Evolutionary conservation across 2,888 invertebrate species (phyloP), one percentile per base, ranked within the genome.

Genomic region (Sabatieria punctata): DNA sequence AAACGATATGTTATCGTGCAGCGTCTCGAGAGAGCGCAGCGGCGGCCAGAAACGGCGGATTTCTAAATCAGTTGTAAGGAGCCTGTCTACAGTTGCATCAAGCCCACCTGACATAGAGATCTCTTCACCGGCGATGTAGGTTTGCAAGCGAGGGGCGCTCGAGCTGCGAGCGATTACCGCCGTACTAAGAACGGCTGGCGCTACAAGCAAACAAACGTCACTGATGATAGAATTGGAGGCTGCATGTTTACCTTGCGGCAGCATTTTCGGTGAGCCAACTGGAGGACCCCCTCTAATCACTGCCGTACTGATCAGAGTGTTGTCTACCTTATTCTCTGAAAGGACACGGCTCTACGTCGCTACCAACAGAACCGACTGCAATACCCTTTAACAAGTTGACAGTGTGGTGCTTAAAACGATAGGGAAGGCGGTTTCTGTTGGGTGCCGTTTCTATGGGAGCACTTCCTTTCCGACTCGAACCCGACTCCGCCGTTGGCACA

Each of bases 1-100:
- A 62, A 91, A 73, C 43, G 89, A 91, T 55, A 95, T 73, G 41
- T 89, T 85, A 71, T 97, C 95, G 75, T 97, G 95, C 50, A 97
- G 73, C 3, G 95, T 97, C 73, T 97, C 95, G 67, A 97, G 71
- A 1, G 93, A 91, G 27, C 93, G 79, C 58, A 97, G 85, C 1
- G 89, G 83, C 24, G 95, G 95, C 54, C 91, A 89, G 48, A 63
- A 63, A 4, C 60, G 85, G 18, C 57, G 54, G 46, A 62, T 61
- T 47, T 61, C 61, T 59, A 51, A 33, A 53, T 84, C 69, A 8
- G 15, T 30, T 30, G 30, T 13, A 37, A 6, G 19, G 11, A 15
- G 15, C 8, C 30, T 8, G 8, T 30, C 30, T 15, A 15, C 15
- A 11, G 30, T 8, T 15, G 15, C 8, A 11, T 13, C 25, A 25